These are phyloP conservation scores for Argopecten irradians DNA, from an alignment of 1,140 invertebrate species.

Conservation along the genomic window DNA sequence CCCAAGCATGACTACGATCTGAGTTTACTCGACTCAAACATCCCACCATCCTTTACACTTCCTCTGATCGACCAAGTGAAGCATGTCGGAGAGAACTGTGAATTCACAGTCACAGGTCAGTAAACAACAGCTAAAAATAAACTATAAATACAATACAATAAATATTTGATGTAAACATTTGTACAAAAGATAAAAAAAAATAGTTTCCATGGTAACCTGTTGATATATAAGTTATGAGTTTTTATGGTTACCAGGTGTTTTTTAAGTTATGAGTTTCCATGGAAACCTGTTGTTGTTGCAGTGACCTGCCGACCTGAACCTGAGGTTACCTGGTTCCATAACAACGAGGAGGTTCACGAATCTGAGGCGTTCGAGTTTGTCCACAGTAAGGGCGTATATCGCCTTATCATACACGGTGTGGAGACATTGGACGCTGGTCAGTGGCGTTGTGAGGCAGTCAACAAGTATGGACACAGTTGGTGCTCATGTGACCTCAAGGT, in stretches of 20 bases:
- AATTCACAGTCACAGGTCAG: conserved; percentile 71
- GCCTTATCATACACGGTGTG: conserved; percentile 95
- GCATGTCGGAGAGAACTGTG: conserved; percentile 67
- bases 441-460: conserved; percentile 95
- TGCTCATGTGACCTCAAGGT: conserved; percentile 97
- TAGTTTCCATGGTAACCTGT: neutral
- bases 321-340: conserved; percentile 71
- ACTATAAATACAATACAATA: neutral
- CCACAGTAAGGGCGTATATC: conserved; percentile 86
- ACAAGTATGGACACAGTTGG: conserved; percentile 93
- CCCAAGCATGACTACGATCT: conserved; percentile 61
- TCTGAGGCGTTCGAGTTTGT: conserved; percentile 61
- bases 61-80: conserved; percentile 72
- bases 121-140: neutral
- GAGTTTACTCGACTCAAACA: conserved; percentile 56
- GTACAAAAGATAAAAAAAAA: neutral
- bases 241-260: neutral
- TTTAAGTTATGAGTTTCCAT: neutral
- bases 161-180: neutral
- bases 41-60: conserved; percentile 70
- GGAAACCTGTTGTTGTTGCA: conserved; percentile 36
- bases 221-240: neutral
- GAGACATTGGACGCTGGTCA: conserved; percentile 96
- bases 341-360: conserved; percentile 58
- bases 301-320: conserved; percentile 71